These are phyloP conservation scores for Caenorhabditis becei DNA, from an alignment of 2,888 invertebrate species.

Conservation along the genomic window DNA sequence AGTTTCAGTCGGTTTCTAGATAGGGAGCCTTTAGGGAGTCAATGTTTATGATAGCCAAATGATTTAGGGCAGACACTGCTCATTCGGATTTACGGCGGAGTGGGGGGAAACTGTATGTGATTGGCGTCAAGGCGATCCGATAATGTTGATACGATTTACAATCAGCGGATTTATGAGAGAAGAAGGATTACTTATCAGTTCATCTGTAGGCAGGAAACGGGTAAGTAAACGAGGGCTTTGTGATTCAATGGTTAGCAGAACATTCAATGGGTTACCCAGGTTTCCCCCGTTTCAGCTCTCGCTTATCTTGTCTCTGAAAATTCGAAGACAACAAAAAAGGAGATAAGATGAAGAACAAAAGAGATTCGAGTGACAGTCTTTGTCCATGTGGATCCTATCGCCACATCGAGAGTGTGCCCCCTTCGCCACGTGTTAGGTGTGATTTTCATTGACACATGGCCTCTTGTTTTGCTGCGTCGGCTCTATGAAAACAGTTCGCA, in stretches of 20 bases:
- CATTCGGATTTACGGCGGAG: not conserved
- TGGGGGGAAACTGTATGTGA: not conserved
- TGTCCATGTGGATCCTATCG: not conserved
- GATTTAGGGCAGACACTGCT: not conserved
- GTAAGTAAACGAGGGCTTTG: too few relatives aligned
- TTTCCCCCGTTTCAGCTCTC: too few relatives aligned
- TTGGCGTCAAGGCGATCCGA: constrained; percentile 14
- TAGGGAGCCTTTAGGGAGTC: not conserved
- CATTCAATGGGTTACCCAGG: too few relatives aligned
- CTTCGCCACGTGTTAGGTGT: not conserved
- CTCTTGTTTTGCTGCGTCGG: not conserved
- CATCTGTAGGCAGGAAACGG: not conserved
- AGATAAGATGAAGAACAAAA: too few relatives aligned
- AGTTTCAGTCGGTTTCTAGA: not conserved
- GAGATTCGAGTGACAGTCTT: not conserved
- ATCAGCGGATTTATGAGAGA: constrained; percentile 8
- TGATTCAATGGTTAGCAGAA: too few relatives aligned
- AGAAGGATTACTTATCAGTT: not conserved
- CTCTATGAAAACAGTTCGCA: not conserved
- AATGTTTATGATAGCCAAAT: not conserved
- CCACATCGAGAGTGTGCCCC: not conserved
- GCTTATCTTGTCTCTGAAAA: too few relatives aligned
- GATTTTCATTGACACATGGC: not conserved
- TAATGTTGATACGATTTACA: constrained; percentile 9
- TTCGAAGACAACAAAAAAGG: too few relatives aligned